These are phyloP conservation scores for Athripsodes cinereus DNA, from an alignment of 2,888 invertebrate species.

Conservation along the genomic window DNA sequence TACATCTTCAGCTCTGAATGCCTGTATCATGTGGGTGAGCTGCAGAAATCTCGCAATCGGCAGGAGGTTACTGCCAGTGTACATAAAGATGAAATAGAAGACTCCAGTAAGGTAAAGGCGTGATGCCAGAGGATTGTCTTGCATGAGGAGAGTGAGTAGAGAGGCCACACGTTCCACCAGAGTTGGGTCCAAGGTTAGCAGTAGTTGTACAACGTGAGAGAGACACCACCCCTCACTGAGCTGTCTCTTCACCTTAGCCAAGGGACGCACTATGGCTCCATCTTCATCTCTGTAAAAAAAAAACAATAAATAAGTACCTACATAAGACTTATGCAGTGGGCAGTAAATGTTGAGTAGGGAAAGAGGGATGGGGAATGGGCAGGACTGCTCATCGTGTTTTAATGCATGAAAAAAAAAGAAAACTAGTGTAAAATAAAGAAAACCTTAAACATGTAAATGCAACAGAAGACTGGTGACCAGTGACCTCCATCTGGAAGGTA, in stretches of 20 bases:
- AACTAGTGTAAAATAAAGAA: no score
- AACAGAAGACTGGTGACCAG: no score
- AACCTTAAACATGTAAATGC: no score
- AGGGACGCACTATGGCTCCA: conserved; percentile 91
- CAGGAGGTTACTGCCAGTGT: conserved; percentile 95
- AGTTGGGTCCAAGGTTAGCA: conserved; percentile 96
- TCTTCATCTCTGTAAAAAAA: conserved; percentile 64
- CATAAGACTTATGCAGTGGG: no score
- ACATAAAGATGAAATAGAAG: conserved; percentile 98
- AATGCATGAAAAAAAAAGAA: no score
- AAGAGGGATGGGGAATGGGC: no score
- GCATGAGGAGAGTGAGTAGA: conserved; percentile 81
- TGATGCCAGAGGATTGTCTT: conserved; percentile 93
- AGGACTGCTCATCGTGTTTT: no score
- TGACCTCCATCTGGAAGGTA: no score
- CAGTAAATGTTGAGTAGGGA: no score
- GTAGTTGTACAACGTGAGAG: conserved; percentile 89
- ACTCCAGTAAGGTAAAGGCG: conserved; percentile 92
- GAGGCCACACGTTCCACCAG: conserved; percentile 94
- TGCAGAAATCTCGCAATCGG: conserved; percentile 93
- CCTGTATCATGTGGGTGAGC: conserved; percentile 92
- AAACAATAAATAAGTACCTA: neutral
- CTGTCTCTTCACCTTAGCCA: conserved; percentile 85
- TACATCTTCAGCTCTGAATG: conserved; percentile 88
- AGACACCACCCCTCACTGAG: conserved; percentile 84